A percentile compares a stretch with the other conserved stretches of the same genome.
Evolutionary conservation across 2,113 vertebrate species (phyloP).

Genomic region (Callionymus lyra): DNA sequence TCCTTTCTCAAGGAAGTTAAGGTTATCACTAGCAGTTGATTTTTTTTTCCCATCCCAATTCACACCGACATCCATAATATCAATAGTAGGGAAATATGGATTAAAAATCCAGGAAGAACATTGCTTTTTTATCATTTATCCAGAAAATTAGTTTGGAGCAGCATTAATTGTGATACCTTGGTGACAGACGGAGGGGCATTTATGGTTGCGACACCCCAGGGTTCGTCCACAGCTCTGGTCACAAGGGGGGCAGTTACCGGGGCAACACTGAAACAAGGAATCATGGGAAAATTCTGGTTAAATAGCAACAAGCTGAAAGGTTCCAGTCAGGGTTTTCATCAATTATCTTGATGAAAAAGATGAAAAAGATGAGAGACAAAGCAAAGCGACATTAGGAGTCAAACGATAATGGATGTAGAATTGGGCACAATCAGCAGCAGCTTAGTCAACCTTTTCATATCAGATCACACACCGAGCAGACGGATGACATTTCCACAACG

Average conservation of each 20-base stretch:
- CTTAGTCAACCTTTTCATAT: constrained; percentile 8
- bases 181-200: constrained; percentile 91
- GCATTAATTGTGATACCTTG: constrained; percentile 71
- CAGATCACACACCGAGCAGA: neutral
- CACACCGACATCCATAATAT: neutral
- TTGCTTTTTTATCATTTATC: too few relatives aligned
- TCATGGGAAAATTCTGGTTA: constrained; percentile 7
- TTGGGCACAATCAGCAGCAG: neutral
- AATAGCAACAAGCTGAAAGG: too few relatives aligned
- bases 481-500: constrained; percentile 8
- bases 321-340: too few relatives aligned
- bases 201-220: constrained; percentile 91
- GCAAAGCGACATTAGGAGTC: neutral
- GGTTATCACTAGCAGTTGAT: too few relatives aligned
- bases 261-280: constrained; percentile 76
- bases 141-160: too few relatives aligned
- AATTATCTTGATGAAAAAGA: too few relatives aligned
- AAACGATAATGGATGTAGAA: neutral
- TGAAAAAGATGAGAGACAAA: too few relatives aligned
- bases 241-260: constrained; percentile 90
- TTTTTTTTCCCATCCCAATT: neutral
- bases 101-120: too few relatives aligned
- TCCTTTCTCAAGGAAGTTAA: too few relatives aligned
- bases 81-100: too few relatives aligned
- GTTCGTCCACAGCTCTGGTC: constrained; percentile 84